Evolutionary conservation across 2,797 vertebrate genomes (phyloP).

Genomic region (Poecilia gillii): DNA sequence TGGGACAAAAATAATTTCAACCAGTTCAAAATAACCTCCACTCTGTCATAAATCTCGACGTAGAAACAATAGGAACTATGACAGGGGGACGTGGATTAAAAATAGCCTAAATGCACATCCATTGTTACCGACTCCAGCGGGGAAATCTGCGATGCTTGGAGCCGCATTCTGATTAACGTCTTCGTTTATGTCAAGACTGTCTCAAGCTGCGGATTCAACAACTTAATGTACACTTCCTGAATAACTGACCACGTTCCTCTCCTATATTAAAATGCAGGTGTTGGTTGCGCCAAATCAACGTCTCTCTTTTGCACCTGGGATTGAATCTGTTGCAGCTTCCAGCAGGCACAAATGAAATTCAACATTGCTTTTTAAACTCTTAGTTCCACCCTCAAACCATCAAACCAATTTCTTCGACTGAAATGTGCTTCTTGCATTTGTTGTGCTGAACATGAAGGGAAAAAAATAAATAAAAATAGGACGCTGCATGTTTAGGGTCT

Average conservation of each 20-base stretch:
- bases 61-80: constrained; percentile 9
- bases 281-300: background rate
- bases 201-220: background rate
- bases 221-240: background rate
- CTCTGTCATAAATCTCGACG: constrained; percentile 14
- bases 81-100: background rate
- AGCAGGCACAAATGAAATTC: background rate
- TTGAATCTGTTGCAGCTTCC: background rate
- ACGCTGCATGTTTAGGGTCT: background rate
- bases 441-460: background rate
- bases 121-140: background rate
- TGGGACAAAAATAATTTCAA: background rate
- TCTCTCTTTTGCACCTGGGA: background rate
- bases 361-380: background rate
- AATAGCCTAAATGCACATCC: background rate
- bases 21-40: constrained; percentile 26
- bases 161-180: background rate
- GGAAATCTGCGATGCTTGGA: background rate
- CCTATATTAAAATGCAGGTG: background rate
- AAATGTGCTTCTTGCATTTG: background rate
- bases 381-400: background rate
- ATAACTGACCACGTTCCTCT: background rate
- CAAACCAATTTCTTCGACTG: background rate
- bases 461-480: too few relatives aligned
- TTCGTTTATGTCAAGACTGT: background rate